These are phyloP conservation scores for Lepidurus packardi DNA, from an alignment of 1,140 invertebrate species.

Conservation along the genomic window DNA sequence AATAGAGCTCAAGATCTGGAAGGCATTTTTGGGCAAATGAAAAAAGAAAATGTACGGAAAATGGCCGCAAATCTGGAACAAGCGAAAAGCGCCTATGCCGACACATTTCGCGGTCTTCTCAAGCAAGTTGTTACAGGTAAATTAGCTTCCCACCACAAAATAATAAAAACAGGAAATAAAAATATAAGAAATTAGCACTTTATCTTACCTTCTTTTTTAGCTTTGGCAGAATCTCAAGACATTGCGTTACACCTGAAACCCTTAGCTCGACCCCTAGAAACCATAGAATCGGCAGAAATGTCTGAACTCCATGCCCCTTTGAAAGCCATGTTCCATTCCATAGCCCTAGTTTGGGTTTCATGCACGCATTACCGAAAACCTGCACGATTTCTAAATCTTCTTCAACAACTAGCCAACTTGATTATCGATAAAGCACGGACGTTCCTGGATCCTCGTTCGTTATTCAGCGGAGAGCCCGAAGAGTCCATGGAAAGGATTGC, in stretches of 20 bases:
- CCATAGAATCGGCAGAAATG: slow-evolving; percentile 78
- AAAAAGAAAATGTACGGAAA: slow-evolving; percentile 71
- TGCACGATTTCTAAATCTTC: slow-evolving; percentile 50
- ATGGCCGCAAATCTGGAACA: slow-evolving; percentile 86
- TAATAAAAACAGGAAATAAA: slow-evolving; percentile 1
- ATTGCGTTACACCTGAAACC: slow-evolving; percentile 81
- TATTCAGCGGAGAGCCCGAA: slow-evolving; percentile 86
- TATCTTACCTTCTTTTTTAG: slow-evolving; percentile 44
- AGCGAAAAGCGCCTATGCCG: slow-evolving; percentile 87
- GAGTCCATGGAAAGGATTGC: slow-evolving; percentile 74
- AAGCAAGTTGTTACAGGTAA: slow-evolving; percentile 68
- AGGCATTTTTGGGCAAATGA: slow-evolving; percentile 84
- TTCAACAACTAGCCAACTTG: slow-evolving; percentile 26
- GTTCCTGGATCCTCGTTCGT: slow-evolving; percentile 77
- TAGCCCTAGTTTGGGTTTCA: slow-evolving; percentile 83
- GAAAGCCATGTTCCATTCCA: slow-evolving; percentile 68
- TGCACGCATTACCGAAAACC: slow-evolving; percentile 84
- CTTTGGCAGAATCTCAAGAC: slow-evolving; percentile 82
- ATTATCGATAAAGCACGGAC: slow-evolving; percentile 30
- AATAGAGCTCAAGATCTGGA: slow-evolving; percentile 65
- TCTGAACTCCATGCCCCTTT: slow-evolving; percentile 68
- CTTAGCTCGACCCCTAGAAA: slow-evolving; percentile 68
- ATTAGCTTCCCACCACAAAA: slow-evolving; percentile 26
- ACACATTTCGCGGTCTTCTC: slow-evolving; percentile 77
- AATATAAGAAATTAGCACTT: slow-evolving; percentile 32